Conservation (phyloP, 2,113 vertebrate genomes). For the Genyomyrus donnyi region DNA sequence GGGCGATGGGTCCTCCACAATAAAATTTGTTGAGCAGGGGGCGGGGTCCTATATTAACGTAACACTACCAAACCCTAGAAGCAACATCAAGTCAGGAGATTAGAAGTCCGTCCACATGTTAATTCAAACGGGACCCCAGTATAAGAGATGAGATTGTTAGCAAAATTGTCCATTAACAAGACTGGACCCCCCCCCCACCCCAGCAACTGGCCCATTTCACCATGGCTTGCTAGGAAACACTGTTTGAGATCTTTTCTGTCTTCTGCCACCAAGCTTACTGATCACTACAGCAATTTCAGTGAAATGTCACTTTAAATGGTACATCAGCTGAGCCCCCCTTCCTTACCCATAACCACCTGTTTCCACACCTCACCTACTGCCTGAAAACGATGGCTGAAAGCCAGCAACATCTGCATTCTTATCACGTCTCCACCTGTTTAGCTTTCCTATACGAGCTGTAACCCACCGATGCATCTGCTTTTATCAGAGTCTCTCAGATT, state of each 20-base stretch:
- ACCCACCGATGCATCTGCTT: neutral
- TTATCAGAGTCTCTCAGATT: neutral
- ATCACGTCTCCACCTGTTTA: neutral
- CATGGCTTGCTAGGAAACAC: neutral
- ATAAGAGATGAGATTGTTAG: neutral
- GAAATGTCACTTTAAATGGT: neutral
- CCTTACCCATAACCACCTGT: neutral
- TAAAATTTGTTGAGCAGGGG: neutral
- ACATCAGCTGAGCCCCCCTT: neutral
- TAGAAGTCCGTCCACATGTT: neutral
- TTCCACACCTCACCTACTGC: neutral
- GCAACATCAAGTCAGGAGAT: neutral
- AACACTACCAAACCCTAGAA: neutral
- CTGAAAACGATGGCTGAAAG: neutral
- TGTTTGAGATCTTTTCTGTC: neutral
- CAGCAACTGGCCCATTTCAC: neutral
- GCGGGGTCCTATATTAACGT: neutral
- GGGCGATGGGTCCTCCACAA: neutral
- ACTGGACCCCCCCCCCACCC: neutral
- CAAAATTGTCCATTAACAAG: neutral
- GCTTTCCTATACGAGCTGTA: neutral
- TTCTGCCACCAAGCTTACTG: neutral
- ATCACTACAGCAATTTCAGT: neutral
- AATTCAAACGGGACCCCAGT: neutral
- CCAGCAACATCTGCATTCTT: neutral